A percentile compares a stretch with the other conserved stretches of the same genome.
Evolutionary conservation across 1,140 invertebrate species (phyloP).

Genomic region (Cardiocondyla obscurior): DNA sequence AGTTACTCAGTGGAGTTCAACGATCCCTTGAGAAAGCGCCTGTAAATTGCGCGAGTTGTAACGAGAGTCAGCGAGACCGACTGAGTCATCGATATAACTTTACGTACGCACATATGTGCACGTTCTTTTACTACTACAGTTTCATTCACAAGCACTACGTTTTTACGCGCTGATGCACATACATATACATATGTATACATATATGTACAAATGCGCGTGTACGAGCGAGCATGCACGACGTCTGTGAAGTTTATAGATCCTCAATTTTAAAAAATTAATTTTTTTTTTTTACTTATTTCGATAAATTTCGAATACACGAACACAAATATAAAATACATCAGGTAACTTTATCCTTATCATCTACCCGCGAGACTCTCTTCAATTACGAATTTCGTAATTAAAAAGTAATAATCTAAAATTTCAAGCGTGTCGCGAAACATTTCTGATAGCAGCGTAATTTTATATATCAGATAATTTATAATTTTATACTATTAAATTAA

Average conservation of each 20-base stretch:
- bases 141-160: slow-evolving; percentile 64
- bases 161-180: slow-evolving; percentile 53
- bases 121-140: slow-evolving; percentile 64
- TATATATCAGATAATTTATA: neutral
- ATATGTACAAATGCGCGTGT: slow-evolving; percentile 47
- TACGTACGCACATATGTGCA: slow-evolving; percentile 60
- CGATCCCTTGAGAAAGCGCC: slow-evolving; percentile 50
- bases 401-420: neutral
- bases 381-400: neutral
- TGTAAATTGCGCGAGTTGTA: slow-evolving; percentile 62
- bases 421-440: neutral
- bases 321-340: slow-evolving; percentile 14
- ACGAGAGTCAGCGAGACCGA: slow-evolving; percentile 58
- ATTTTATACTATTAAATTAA: neutral
- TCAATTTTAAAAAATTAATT: too few species aligned
- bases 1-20: slow-evolving; percentile 48
- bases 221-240: slow-evolving; percentile 6
- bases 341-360: slow-evolving; percentile 1
- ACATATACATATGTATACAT: slow-evolving; percentile 41
- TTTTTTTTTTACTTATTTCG: too few species aligned
- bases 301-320: slow-evolving; percentile 57
- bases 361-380: neutral
- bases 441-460: neutral
- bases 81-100: slow-evolving; percentile 73
- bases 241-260: too few species aligned